Evolutionary conservation across 2,888 invertebrate genomes (phyloP).

Genomic region (Agrochola macilenta): DNA sequence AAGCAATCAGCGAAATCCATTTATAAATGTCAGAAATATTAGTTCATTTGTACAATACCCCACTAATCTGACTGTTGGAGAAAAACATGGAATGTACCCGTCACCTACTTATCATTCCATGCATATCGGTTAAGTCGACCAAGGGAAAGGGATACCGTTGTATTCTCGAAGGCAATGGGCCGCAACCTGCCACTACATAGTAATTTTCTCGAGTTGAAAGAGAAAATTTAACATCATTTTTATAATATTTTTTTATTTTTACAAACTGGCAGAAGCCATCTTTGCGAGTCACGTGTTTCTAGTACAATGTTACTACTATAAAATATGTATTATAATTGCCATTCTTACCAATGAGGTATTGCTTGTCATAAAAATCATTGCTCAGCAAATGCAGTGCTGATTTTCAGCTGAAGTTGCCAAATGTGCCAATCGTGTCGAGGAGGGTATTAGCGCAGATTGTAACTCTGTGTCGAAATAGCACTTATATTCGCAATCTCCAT

Average conservation of each 20-base stretch:
- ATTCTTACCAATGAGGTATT: neutral
- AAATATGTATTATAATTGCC: neutral
- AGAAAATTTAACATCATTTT: constrained; percentile 12
- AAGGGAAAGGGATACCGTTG: constrained; percentile 59
- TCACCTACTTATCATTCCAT: constrained; percentile 51
- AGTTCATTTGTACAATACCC: constrained; percentile 15
- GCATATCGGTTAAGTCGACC: constrained; percentile 50
- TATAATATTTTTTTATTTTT: too few relatives aligned
- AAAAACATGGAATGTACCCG: constrained; percentile 31
- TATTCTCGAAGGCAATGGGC: constrained; percentile 50
- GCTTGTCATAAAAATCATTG: neutral
- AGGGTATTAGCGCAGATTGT: neutral
- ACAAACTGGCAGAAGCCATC: neutral
- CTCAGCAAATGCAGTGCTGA: neutral
- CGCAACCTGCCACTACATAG: constrained; percentile 15
- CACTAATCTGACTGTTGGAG: constrained; percentile 5
- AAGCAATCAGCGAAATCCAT: neutral
- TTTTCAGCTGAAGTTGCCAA: constrained; percentile 1
- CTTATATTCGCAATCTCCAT: neutral
- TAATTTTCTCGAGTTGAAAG: constrained; percentile 37
- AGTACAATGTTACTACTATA: neutral
- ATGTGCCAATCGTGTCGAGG: neutral
- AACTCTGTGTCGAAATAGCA: neutral
- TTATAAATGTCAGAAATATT: constrained; percentile 15
- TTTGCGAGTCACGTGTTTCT: neutral